Conservation (phyloP, 1,140 invertebrate species). For the Cotesia vestalis region DNA sequence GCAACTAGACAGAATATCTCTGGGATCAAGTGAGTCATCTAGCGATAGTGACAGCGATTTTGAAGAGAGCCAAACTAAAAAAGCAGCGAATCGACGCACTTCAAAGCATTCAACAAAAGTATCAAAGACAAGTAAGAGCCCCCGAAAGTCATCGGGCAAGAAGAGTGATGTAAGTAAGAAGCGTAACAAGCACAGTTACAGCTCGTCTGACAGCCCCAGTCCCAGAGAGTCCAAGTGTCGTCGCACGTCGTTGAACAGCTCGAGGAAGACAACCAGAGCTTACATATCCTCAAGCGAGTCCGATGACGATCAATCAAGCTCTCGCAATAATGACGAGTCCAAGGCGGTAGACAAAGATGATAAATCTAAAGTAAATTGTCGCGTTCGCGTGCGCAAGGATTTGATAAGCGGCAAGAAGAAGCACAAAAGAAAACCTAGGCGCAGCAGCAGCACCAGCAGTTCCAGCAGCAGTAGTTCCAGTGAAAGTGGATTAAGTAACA, state of each 20-base stretch:
- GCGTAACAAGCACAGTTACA: neutral
- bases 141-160: neutral
- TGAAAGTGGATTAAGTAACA: neutral
- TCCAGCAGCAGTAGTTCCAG: neutral
- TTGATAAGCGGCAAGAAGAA: conserved; percentile 15
- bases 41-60: conserved; percentile 6
- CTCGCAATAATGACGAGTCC: neutral
- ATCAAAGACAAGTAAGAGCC: neutral
- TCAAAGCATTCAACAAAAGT: neutral
- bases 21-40: neutral
- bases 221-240: neutral
- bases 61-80: neutral
- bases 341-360: neutral
- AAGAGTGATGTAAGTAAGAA: neutral
- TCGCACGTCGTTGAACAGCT: neutral
- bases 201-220: neutral
- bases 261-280: too few species aligned
- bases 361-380: too few species aligned
- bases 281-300: neutral
- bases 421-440: neutral
- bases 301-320: neutral
- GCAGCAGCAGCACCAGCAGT: conserved; percentile 4
- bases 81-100: neutral
- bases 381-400: conserved; percentile 19
- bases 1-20: neutral